Percentiles rank a stretch among this genome's conserved stretches.
Evolutionary conservation across 2,888 invertebrate species (phyloP).

Genomic region (Leucophenga montana): DNA sequence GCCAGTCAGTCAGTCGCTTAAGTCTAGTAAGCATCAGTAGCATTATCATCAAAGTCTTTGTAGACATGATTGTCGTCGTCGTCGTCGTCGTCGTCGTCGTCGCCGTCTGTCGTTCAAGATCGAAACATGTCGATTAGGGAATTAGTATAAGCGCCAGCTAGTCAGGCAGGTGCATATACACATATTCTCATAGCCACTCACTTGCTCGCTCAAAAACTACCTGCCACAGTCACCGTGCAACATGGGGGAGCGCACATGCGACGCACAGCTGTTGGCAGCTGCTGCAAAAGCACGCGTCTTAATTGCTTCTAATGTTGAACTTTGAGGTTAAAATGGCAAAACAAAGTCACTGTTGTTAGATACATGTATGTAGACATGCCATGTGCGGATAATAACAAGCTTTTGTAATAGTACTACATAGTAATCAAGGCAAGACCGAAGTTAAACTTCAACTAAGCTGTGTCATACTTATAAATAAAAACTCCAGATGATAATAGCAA

Average conservation of each 20-base stretch:
- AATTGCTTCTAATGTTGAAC: conserved; percentile 71
- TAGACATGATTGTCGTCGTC: background rate
- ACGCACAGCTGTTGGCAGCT: conserved; percentile 58
- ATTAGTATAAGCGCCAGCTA: conserved; percentile 69
- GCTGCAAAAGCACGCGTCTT: conserved; percentile 66
- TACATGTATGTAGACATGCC: conserved; percentile 9
- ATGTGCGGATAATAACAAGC: conserved; percentile 5
- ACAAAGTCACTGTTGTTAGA: conserved; percentile 46
- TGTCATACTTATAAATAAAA: too few relatives aligned
- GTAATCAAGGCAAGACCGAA: conserved; percentile 32
- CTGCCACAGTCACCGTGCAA: background rate
- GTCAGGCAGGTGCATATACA: conserved; percentile 28
- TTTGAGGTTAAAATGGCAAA: conserved; percentile 60
- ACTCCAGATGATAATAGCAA: too few relatives aligned
- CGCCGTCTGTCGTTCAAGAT: conserved; percentile 62
- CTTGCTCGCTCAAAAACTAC: background rate
- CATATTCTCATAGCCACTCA: background rate
- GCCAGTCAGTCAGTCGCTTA: background rate
- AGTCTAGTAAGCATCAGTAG: background rate
- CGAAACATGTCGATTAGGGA: conserved; percentile 70
- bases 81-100: conserved; percentile 26
- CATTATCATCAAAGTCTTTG: background rate
- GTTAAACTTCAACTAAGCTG: too few relatives aligned
- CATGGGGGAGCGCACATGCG: conserved; percentile 1
- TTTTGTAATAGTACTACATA: background rate